Percentiles rank a stretch among this genome's conserved stretches.
phyloP scores from a whole-genome alignment of 1,140 invertebrate genomes.

The Drosophila ercepeae region DNA sequence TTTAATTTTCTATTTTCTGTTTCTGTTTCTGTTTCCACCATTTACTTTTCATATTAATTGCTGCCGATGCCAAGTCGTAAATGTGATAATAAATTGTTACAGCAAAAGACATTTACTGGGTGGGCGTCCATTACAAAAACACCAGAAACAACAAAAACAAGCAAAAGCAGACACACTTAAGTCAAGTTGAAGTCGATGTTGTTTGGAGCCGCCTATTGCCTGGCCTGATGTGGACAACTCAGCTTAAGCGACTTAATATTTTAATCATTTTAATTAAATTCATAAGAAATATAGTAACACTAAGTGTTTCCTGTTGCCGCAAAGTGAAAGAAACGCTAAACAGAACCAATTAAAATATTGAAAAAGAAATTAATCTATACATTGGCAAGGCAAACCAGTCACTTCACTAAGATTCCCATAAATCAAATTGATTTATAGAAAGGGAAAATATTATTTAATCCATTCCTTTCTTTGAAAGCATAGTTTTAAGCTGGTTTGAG shows the following conservation, averaged over 20 bases:
- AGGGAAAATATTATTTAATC: neutral
- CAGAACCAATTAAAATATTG: constrained; percentile 42
- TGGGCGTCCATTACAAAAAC: constrained; percentile 70
- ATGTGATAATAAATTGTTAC: constrained; percentile 82
- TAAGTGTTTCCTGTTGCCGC: constrained; percentile 57
- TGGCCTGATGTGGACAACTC: constrained; percentile 32
- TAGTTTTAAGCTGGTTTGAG: neutral
- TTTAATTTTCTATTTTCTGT: constrained; percentile 62
- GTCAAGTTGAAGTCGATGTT: constrained; percentile 42
- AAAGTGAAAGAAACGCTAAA: constrained; percentile 42
- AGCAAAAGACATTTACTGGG: constrained; percentile 61
- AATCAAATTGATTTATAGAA: constrained; percentile 4
- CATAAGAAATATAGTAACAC: constrained; percentile 43
- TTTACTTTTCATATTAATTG: constrained; percentile 76
- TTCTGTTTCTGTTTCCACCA: constrained; percentile 26
- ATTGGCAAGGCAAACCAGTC: constrained; percentile 28
- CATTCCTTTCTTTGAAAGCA: neutral
- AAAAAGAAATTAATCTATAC: constrained; percentile 31
- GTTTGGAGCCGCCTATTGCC: constrained; percentile 11
- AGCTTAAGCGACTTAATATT: constrained; percentile 16
- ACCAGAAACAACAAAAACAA: constrained; percentile 18
- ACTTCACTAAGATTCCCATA: constrained; percentile 31
- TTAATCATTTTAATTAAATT: constrained; percentile 51
- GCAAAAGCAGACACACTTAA: constrained; percentile 20
- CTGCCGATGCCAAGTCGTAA: constrained; percentile 60